These are phyloP conservation scores for Portunus trituberculatus DNA, from an alignment of 1,140 invertebrate species.

Conservation along the genomic window DNA sequence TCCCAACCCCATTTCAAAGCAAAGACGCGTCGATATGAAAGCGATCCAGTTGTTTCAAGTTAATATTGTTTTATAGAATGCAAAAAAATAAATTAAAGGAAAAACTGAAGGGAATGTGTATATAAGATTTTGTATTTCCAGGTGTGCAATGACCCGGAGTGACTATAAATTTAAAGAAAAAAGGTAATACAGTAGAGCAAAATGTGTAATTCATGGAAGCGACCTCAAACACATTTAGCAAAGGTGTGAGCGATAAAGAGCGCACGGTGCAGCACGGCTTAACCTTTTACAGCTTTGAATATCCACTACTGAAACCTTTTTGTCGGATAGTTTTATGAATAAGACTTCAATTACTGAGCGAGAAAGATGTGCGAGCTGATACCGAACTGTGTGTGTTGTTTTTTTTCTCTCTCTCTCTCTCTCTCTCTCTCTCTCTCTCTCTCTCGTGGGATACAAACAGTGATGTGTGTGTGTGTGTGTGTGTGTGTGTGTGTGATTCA, in stretches of 20 bases:
- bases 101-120: no score
- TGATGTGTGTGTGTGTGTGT: background rate
- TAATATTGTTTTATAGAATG: background rate
- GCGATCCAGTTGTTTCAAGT: no score
- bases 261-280: background rate
- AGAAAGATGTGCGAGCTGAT: background rate
- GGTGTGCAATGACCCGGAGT: no score
- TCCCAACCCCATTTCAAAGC: no score
- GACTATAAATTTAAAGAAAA: background rate
- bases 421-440: no score
- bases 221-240: background rate
- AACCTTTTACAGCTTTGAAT: background rate
- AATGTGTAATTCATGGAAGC: background rate
- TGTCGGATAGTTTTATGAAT: background rate
- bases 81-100: background rate
- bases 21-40: no score
- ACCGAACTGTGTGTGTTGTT: background rate
- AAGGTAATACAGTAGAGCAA: background rate
- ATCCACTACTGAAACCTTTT: background rate
- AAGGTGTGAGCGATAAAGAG: background rate
- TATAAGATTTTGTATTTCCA: no score
- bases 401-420: background rate
- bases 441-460: no score
- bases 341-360: background rate
- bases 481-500: constrained; percentile 18